Conservation (phyloP, 2,113 vertebrate species). For the Cichladusa arquata region DNA sequence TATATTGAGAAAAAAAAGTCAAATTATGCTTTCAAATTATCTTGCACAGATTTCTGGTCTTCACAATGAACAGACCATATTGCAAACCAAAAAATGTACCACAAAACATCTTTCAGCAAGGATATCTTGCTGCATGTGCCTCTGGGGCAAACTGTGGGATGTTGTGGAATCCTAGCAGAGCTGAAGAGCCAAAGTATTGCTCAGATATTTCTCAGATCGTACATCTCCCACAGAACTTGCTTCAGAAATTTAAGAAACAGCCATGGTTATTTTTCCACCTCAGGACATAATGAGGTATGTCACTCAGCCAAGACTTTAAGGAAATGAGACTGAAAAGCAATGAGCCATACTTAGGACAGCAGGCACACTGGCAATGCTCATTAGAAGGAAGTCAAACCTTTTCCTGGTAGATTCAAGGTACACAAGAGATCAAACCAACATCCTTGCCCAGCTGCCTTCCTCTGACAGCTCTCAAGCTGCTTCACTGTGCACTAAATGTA, state of each 20-base stretch:
- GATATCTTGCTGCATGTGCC: neutral
- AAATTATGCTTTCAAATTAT: neutral
- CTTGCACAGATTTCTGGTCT: neutral
- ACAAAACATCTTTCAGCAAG: neutral
- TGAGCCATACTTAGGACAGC: constrained; percentile 22
- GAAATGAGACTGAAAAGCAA: constrained; percentile 50
- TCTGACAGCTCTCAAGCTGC: neutral
- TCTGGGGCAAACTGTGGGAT: neutral
- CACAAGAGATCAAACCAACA: neutral
- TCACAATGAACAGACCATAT: neutral
- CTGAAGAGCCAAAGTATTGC: neutral
- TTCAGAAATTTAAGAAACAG: constrained; percentile 13
- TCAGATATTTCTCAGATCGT: neutral
- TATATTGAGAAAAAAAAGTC: neutral
- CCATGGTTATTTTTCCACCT: constrained; percentile 22
- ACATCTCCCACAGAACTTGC: neutral
- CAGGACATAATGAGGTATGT: neutral
- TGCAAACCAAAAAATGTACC: neutral
- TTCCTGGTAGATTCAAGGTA: neutral
- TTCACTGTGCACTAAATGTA: constrained; percentile 9
- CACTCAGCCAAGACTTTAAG: constrained; percentile 15
- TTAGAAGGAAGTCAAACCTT: neutral
- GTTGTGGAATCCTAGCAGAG: neutral
- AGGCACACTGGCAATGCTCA: neutral
- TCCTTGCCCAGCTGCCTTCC: neutral